Evolutionary conservation across 2,888 invertebrate genomes (phyloP).

Genomic region (Aspidapion aeneum): DNA sequence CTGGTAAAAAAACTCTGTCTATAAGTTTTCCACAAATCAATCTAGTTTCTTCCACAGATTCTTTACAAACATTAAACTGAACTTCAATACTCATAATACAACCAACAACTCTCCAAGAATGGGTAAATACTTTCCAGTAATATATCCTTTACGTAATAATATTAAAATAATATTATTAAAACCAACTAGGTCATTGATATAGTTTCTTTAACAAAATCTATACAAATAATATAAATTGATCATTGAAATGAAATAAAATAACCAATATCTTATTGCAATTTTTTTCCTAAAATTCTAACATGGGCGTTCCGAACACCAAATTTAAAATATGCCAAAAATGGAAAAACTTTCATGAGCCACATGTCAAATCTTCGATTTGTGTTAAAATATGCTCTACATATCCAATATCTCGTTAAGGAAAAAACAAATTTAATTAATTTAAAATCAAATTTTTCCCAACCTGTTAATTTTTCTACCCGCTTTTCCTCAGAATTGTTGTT

Average conservation of each 20-base stretch:
- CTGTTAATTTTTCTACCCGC: not conserved
- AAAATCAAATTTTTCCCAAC: constrained; percentile 5
- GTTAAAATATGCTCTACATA: too few species aligned
- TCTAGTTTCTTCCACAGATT: constrained; percentile 59
- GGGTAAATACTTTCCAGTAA: constrained; percentile 72
- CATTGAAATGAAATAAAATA: too few species aligned
- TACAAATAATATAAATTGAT: too few species aligned
- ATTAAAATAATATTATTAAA: constrained; percentile 69
- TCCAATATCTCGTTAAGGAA: constrained; percentile 37
- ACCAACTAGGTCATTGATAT: constrained; percentile 85
- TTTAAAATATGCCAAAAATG: constrained; percentile 63
- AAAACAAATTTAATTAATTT: constrained; percentile 18
- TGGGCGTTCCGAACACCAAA: constrained; percentile 61
- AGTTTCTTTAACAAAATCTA: too few species aligned
- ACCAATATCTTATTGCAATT: too few species aligned
- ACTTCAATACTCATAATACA: constrained; percentile 80
- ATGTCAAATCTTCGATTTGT: constrained; percentile 53
- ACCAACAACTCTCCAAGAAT: constrained; percentile 83
- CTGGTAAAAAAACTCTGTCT: constrained; percentile 60
- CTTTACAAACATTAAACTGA: constrained; percentile 70
- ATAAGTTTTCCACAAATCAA: constrained; percentile 57
- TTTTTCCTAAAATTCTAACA: constrained; percentile 40
- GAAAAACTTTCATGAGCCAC: constrained; percentile 62
- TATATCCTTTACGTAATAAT: constrained; percentile 61
- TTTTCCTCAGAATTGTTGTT: constrained; percentile 22